Conservation (phyloP, 2,113 vertebrate genomes). For the Pampusana beccarii region DNA sequence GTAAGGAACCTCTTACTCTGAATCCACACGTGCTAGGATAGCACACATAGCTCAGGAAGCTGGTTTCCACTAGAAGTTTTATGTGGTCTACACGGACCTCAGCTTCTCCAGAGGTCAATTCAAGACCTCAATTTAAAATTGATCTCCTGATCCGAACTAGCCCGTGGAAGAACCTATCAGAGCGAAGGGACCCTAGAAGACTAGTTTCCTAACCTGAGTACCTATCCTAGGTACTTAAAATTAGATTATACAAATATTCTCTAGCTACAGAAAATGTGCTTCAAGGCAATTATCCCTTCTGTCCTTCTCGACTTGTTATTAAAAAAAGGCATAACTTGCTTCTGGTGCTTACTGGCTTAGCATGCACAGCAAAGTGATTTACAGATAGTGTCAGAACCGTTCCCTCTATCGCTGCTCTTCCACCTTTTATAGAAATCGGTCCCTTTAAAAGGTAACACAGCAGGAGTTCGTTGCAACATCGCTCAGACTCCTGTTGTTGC, state of each 20-base stretch:
- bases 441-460: neutral
- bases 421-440: neutral
- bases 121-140: neutral
- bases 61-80: neutral
- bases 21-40: rapidly evolving
- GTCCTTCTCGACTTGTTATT: neutral
- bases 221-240: neutral
- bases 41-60: neutral
- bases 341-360: neutral
- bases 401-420: neutral
- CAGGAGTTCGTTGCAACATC: neutral
- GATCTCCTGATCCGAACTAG: neutral
- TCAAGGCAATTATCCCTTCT: neutral
- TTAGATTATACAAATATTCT: neutral
- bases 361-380: neutral
- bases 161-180: neutral
- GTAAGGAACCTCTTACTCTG: neutral
- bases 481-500: neutral
- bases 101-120: neutral
- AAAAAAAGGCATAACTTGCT: neutral
- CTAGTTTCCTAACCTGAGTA: neutral
- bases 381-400: neutral
- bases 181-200: neutral
- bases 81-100: neutral
- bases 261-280: neutral